A percentile compares a stretch with the other conserved stretches of the same genome.
These are phyloP conservation scores for Stenodema calcarata DNA, from an alignment of 2,888 invertebrate species.

Conservation along the genomic window DNA sequence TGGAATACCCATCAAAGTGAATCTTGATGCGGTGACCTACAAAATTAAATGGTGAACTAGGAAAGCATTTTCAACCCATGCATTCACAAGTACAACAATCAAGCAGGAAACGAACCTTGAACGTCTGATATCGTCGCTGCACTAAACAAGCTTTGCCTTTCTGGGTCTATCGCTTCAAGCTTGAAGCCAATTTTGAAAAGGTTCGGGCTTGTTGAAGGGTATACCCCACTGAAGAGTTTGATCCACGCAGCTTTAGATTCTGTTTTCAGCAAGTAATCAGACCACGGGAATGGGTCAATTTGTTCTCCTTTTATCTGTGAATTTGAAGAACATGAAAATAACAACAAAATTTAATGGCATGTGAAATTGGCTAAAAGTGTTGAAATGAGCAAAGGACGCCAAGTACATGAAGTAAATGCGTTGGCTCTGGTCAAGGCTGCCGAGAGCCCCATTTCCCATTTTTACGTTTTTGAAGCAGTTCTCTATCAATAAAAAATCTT, in stretches of 20 bases:
- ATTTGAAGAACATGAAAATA: neutral
- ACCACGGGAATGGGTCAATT: constrained; percentile 71
- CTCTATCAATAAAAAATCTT: too few species aligned
- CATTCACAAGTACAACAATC: too few species aligned
- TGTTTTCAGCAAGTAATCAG: constrained; percentile 75
- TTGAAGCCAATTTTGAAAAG: constrained; percentile 85
- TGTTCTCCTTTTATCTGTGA: constrained; percentile 5
- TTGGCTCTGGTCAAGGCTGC: too few species aligned
- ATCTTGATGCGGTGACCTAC: constrained; percentile 83
- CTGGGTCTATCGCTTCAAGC: constrained; percentile 91
- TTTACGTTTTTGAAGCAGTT: too few species aligned
- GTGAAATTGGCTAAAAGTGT: too few species aligned
- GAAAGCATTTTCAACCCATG: too few species aligned
- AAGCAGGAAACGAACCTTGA: constrained; percentile 60
- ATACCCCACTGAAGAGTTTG: constrained; percentile 79
- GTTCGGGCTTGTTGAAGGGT: constrained; percentile 78
- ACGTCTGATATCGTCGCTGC: constrained; percentile 85
- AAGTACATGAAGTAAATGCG: neutral
- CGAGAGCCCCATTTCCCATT: too few species aligned
- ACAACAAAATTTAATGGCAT: too few species aligned
- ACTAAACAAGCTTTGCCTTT: constrained; percentile 87
- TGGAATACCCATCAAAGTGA: constrained; percentile 90
- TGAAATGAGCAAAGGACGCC: too few species aligned
- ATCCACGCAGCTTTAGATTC: constrained; percentile 77
- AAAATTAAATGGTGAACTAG: too few species aligned